A percentile compares a stretch with the other conserved stretches of the same genome.
phyloP scores from a whole-genome alignment of 2,113 vertebrate genomes.

The Nerophis lumbriciformis region DNA sequence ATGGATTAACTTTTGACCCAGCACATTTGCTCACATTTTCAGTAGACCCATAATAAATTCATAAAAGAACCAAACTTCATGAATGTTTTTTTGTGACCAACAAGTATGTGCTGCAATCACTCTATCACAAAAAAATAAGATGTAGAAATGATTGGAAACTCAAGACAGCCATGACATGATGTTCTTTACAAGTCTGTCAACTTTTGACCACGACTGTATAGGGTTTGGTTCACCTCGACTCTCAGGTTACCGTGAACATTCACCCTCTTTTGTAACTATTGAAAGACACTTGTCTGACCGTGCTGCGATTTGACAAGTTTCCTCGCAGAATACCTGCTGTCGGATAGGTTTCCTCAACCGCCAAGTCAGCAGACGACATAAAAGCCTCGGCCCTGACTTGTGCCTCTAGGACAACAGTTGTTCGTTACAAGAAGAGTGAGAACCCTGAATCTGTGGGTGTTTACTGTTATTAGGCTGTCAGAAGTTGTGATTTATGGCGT shows the following conservation, averaged over 20 bases:
- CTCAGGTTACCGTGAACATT: not conserved
- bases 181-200: too few relatives aligned
- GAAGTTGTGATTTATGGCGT: conserved; percentile 66
- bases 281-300: conserved; percentile 9
- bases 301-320: conserved; percentile 37
- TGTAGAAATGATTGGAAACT: too few relatives aligned
- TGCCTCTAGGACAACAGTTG: conserved; percentile 62
- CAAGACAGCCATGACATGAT: too few relatives aligned
- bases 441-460: conserved; percentile 57
- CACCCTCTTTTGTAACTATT: not conserved
- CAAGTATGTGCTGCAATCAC: too few relatives aligned
- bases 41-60: too few relatives aligned
- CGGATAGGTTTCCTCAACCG: conserved; percentile 49
- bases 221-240: not conserved
- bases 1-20: too few relatives aligned
- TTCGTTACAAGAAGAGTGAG: conserved; percentile 52
- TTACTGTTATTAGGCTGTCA: conserved; percentile 77
- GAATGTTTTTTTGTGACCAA: too few relatives aligned
- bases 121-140: too few relatives aligned
- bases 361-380: conserved; percentile 43
- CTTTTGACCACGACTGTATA: too few relatives aligned
- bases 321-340: conserved; percentile 58
- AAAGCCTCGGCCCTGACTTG: conserved; percentile 44
- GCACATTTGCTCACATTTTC: too few relatives aligned
- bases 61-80: too few relatives aligned